These are phyloP conservation scores for Hemibagrus wyckioides DNA, from an alignment of 2,113 vertebrate genomes.

Conservation along the genomic window DNA sequence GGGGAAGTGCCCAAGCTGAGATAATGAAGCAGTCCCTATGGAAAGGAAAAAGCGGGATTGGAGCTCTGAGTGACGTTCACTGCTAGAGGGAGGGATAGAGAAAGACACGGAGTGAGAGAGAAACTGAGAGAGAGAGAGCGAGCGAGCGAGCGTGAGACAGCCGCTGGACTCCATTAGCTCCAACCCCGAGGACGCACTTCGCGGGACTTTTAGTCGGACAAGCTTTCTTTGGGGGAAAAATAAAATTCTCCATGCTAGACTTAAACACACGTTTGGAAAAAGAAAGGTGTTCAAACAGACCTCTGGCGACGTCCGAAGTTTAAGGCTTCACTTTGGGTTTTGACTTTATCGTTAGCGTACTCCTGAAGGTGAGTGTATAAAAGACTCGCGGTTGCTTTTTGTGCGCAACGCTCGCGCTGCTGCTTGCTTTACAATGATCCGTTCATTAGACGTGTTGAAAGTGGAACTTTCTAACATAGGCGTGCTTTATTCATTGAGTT, in stretches of 20 bases:
- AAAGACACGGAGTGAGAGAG: constrained; percentile 49
- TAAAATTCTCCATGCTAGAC: constrained; percentile 58
- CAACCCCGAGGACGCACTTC: constrained; percentile 69
- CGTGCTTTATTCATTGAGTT: constrained; percentile 5
- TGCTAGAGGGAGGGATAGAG: constrained; percentile 59
- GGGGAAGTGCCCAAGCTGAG: constrained; percentile 45
- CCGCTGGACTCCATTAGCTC: constrained; percentile 77
- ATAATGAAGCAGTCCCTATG: constrained; percentile 40
- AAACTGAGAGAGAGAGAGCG: constrained; percentile 45
- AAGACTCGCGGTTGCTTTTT: background rate
- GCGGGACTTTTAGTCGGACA: constrained; percentile 72
- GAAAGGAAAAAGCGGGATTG: constrained; percentile 73
- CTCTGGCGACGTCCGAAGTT: constrained; percentile 51
- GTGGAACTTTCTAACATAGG: background rate
- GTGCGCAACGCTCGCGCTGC: background rate
- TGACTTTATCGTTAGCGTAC: constrained; percentile 50
- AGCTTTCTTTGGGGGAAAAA: constrained; percentile 55
- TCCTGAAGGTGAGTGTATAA: constrained; percentile 45
- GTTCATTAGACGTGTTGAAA: background rate
- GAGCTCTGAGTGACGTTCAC: constrained; percentile 76
- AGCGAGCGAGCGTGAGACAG: constrained; percentile 53
- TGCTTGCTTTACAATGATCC: background rate
- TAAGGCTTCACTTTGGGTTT: constrained; percentile 48
- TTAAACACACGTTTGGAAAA: constrained; percentile 58
- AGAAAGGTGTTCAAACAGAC: constrained; percentile 45